These are phyloP conservation scores for Dendroctonus valens DNA, from an alignment of 1,140 invertebrate genomes.

Conservation along the genomic window DNA sequence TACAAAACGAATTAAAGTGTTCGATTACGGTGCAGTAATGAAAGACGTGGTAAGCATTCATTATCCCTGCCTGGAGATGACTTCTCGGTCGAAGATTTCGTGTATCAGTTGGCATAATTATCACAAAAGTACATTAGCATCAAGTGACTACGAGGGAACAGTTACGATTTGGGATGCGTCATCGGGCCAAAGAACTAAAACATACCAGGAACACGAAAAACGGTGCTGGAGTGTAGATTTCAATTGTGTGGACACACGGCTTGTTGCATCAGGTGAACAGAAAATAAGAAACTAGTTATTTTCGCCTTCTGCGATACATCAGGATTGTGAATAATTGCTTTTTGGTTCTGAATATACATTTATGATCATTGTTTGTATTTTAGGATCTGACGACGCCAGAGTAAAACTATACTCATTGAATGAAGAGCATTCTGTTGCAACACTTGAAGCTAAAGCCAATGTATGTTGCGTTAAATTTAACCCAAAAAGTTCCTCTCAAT, in stretches of 20 bases:
- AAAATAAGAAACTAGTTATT: background rate
- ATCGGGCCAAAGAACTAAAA: slow-evolving; percentile 70
- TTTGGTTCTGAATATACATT: background rate
- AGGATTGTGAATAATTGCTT: no score
- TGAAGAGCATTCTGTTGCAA: slow-evolving; percentile 82
- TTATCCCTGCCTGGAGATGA: slow-evolving; percentile 90
- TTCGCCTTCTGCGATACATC: no score
- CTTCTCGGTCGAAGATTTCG: slow-evolving; percentile 92
- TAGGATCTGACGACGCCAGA: slow-evolving; percentile 89
- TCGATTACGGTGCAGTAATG: slow-evolving; percentile 86
- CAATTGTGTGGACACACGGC: slow-evolving; percentile 85
- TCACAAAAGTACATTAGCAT: slow-evolving; percentile 81
- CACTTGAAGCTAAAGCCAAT: slow-evolving; percentile 88
- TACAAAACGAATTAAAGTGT: slow-evolving; percentile 92
- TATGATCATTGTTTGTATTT: slow-evolving; percentile 2
- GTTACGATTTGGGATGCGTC: slow-evolving; percentile 92
- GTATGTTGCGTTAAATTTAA: slow-evolving; percentile 98
- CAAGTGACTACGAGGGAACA: slow-evolving; percentile 94
- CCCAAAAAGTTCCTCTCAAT: slow-evolving; percentile 78
- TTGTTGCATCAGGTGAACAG: slow-evolving; percentile 73
- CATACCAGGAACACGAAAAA: slow-evolving; percentile 91
- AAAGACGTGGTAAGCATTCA: slow-evolving; percentile 83
- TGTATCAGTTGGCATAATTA: slow-evolving; percentile 95
- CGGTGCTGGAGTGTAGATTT: slow-evolving; percentile 97
- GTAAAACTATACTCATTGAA: slow-evolving; percentile 94